Conservation (phyloP, 2,113 vertebrate genomes). For the Mesitornis unicolor region DNA sequence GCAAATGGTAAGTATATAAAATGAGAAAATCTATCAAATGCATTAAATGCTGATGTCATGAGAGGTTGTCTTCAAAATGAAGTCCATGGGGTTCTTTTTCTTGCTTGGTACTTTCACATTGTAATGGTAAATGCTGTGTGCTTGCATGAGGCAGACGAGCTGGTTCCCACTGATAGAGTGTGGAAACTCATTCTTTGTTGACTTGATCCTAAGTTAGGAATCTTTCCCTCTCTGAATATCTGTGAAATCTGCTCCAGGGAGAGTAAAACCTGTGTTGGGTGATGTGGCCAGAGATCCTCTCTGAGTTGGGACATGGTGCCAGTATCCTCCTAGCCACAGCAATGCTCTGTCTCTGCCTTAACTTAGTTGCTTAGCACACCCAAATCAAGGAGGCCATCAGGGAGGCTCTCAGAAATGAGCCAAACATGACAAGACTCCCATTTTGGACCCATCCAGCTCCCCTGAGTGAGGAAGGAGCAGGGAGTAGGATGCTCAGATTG, state of each 20-base stretch:
- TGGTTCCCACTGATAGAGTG: not conserved
- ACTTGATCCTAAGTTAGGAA: not conserved
- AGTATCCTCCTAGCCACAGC: not conserved
- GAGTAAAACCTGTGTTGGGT: not conserved
- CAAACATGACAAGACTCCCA: not conserved
- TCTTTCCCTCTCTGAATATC: not conserved
- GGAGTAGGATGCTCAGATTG: constrained; percentile 50
- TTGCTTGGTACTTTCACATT: not conserved
- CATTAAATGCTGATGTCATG: not conserved
- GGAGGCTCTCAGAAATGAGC: constrained; percentile 11
- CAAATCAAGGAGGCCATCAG: not conserved
- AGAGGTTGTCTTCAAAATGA: not conserved
- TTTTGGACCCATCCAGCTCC: constrained; percentile 27
- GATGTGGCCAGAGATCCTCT: not conserved
- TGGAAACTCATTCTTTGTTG: not conserved
- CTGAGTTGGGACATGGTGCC: not conserved
- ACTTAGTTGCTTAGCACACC: not conserved
- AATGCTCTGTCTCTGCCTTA: not conserved
- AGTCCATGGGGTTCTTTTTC: not conserved
- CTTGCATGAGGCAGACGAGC: not conserved
- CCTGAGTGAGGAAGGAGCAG: constrained; percentile 34
- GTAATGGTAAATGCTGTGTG: not conserved
- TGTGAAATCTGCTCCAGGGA: not conserved
- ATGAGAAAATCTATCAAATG: not conserved
- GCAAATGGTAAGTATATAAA: not conserved